Conservation (phyloP, 30 jellyfish, hydroid and myxozoan genomes). For the Aurelia aurita complex sp. Pacific region DNA sequence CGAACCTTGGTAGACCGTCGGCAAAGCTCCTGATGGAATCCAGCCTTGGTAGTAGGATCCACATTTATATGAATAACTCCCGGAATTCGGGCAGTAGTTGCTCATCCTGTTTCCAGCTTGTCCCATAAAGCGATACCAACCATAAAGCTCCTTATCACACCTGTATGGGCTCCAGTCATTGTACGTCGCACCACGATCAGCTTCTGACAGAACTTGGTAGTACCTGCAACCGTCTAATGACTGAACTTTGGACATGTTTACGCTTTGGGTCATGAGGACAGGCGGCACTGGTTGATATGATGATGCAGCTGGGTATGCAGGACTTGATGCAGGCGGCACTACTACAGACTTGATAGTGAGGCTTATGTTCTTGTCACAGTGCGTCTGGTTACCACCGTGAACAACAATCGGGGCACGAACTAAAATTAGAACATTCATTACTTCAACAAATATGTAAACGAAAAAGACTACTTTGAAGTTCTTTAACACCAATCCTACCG, state of each 20-base stretch:
- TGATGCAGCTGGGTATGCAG: conserved; percentile 5
- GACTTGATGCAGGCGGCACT: not conserved
- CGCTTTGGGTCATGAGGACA: too few species aligned
- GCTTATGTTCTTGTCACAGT: not conserved
- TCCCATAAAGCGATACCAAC: conserved; percentile 81
- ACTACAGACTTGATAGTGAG: not conserved
- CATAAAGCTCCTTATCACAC: conserved; percentile 80
- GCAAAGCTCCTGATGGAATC: conserved; percentile 38
- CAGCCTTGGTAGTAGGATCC: conserved; percentile 87
- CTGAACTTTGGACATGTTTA: conserved; percentile 22
- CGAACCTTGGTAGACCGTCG: conserved; percentile 32
- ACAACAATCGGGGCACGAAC: not conserved
- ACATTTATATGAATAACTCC: conserved; percentile 60
- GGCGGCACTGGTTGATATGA: not conserved
- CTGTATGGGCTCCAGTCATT: conserved; percentile 36
- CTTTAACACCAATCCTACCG: too few species aligned
- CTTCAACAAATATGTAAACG: too few species aligned
- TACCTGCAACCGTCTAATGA: conserved; percentile 40
- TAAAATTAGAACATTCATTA: too few species aligned
- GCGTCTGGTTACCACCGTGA: conserved; percentile 7
- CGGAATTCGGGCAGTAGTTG: conserved; percentile 59
- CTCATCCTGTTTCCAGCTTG: conserved; percentile 62
- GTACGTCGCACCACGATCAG: conserved; percentile 61
- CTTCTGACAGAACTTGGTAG: conserved; percentile 54
- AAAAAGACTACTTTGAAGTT: too few species aligned